These are phyloP conservation scores for Acipenser transmontanus DNA, from an alignment of 2,797 vertebrate genomes.

Conservation along the genomic window DNA sequence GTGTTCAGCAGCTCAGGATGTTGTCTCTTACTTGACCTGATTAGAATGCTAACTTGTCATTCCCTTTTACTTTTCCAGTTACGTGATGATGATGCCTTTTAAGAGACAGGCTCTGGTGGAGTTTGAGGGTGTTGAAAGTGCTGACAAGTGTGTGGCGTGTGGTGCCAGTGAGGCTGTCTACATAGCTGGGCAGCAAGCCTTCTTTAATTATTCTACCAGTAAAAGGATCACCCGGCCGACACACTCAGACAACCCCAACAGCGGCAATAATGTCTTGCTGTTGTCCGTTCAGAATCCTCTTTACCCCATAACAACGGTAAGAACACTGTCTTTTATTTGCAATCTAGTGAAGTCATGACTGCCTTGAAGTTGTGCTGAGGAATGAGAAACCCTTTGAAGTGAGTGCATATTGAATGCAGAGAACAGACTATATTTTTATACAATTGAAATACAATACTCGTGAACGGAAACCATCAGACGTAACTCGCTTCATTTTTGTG, in stretches of 20 bases:
- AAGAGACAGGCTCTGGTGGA: constrained; percentile 94
- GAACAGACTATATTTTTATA: too few relatives aligned
- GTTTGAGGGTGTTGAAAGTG: constrained; percentile 82
- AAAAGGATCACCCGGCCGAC: constrained; percentile 92
- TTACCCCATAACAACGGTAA: constrained; percentile 94
- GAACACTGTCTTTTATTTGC: constrained; percentile 25
- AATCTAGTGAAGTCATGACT: neutral
- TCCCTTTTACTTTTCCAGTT: constrained; percentile 52
- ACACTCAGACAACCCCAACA: constrained; percentile 87
- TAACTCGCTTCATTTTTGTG: too few relatives aligned
- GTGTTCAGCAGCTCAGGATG: too few relatives aligned
- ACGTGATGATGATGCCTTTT: constrained; percentile 99
- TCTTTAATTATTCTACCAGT: constrained; percentile 95
- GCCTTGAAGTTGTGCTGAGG: too few relatives aligned
- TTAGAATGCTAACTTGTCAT: too few relatives aligned
- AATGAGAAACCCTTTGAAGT: too few relatives aligned
- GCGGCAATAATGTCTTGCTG: constrained; percentile 92
- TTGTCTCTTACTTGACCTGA: too few relatives aligned
- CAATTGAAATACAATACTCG: too few relatives aligned
- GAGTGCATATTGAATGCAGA: too few relatives aligned
- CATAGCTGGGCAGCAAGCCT: constrained; percentile 91
- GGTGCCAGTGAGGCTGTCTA: constrained; percentile 82
- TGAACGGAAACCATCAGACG: too few relatives aligned
- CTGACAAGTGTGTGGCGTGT: constrained; percentile 84
- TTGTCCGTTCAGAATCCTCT: constrained; percentile 97